These are phyloP conservation scores for Odocoileus hemionus DNA, from an alignment of 2,113 vertebrate species.

Conservation along the genomic window DNA sequence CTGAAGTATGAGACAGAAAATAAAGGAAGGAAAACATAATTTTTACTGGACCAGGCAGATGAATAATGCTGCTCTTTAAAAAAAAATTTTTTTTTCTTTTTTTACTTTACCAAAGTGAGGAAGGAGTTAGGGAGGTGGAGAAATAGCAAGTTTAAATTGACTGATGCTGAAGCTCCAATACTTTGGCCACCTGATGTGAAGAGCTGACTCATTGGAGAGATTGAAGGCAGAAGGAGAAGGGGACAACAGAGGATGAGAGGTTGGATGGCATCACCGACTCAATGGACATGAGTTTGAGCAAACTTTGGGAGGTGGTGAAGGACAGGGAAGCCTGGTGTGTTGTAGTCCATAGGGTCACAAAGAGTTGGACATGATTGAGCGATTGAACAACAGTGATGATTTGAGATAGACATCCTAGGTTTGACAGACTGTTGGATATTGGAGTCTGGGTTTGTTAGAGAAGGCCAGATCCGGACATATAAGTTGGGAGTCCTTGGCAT, in stretches of 20 bases:
- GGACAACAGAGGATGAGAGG: background rate
- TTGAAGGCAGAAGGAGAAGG: background rate
- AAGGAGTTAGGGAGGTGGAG: background rate
- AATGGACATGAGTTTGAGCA: background rate
- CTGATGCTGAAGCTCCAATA: background rate
- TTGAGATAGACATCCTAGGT: background rate
- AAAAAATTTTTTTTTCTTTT: background rate
- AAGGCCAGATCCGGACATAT: background rate
- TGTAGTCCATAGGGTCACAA: background rate
- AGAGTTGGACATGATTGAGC: background rate
- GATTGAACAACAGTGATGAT: background rate
- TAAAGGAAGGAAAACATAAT: background rate
- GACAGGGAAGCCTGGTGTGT: background rate
- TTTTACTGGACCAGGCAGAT: background rate
- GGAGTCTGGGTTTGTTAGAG: background rate
- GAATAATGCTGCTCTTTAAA: background rate
- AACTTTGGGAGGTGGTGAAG: background rate
- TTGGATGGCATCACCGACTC: background rate
- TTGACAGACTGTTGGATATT: background rate
- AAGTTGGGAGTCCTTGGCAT: background rate
- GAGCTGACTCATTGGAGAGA: background rate
- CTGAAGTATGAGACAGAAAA: background rate
- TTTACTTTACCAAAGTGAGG: background rate
- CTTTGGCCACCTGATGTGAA: background rate
- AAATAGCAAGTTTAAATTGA: background rate